Conservation (phyloP, 2,888 invertebrate genomes). For the Hirtodrosophila cameraria region DNA sequence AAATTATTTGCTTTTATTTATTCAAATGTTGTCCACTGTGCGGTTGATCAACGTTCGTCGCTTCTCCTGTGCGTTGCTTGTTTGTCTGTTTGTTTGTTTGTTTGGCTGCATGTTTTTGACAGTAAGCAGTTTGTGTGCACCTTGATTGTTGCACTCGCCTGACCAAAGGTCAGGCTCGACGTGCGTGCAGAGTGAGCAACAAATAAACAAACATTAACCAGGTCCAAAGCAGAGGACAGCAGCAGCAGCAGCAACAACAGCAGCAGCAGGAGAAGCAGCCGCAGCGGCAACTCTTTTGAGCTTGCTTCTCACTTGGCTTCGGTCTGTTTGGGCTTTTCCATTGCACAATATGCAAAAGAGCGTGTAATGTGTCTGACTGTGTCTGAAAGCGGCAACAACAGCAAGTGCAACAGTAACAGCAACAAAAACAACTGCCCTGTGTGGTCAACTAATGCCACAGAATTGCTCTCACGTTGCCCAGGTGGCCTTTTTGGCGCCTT, state of each 20-base stretch:
- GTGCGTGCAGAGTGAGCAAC: constrained; percentile 46
- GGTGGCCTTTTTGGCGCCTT: constrained; percentile 68
- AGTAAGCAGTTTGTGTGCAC: constrained; percentile 76
- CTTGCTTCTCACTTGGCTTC: constrained; percentile 25
- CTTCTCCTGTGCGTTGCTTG: constrained; percentile 37
- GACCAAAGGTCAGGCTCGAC: constrained; percentile 62
- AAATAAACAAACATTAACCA: constrained; percentile 74
- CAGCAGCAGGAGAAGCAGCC: constrained; percentile 2
- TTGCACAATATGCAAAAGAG: constrained; percentile 74
- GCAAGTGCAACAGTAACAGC: constrained; percentile 14
- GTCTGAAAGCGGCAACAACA: constrained; percentile 30
- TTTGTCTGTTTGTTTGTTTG: constrained; percentile 58
- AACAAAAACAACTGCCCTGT: constrained; percentile 45
- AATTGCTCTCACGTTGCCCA: constrained; percentile 59
- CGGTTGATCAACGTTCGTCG: constrained; percentile 31
- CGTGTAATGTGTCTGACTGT: constrained; percentile 65
- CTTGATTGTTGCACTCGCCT: constrained; percentile 76
- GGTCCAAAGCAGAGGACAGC: constrained; percentile 35
- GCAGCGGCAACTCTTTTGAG: constrained; percentile 58
- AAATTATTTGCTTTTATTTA: background rate
- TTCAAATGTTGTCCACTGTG: constrained; percentile 28
- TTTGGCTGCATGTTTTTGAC: constrained; percentile 71
- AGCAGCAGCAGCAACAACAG: constrained; percentile 1
- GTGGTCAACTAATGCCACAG: constrained; percentile 74
- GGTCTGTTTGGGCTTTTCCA: constrained; percentile 39